Percentiles rank a stretch among this genome's conserved stretches.
phyloP scores from a whole-genome alignment of 2,888 invertebrate genomes.

The Scaptomyza reducta region DNA sequence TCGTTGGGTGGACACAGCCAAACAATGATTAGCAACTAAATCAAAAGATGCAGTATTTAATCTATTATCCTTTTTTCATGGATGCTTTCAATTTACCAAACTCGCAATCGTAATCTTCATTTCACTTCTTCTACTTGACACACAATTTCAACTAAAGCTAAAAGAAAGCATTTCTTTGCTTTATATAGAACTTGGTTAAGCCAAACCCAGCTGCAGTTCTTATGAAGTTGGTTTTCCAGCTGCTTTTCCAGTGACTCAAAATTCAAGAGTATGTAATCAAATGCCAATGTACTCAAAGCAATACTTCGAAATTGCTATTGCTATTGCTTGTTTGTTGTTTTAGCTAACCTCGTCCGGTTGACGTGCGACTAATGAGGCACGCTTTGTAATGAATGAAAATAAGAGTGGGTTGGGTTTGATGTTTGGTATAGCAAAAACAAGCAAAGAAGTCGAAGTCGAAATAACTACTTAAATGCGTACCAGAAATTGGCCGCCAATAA shows the following conservation, averaged over 20 bases:
- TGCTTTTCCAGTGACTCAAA: neutral
- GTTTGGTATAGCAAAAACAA: constrained; percentile 4
- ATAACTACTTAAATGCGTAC: constrained; percentile 49
- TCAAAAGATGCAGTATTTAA: neutral
- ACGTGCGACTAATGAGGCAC: constrained; percentile 63
- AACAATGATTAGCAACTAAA: constrained; percentile 6
- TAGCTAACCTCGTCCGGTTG: constrained; percentile 25
- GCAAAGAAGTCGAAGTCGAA: constrained; percentile 17
- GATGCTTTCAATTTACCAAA: constrained; percentile 4
- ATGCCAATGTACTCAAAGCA: constrained; percentile 30
- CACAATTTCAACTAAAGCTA: neutral
- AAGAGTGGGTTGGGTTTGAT: constrained; percentile 64
- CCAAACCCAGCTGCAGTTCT: neutral
- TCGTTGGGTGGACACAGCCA: neutral
- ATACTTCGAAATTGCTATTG: constrained; percentile 17
- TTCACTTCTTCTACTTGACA: neutral
- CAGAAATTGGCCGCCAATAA: constrained; percentile 67
- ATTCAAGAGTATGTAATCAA: constrained; percentile 6
- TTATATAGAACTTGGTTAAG: constrained; percentile 13
- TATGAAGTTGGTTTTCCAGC: neutral
- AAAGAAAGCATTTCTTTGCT: neutral
- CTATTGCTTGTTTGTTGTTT: neutral
- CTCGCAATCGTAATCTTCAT: constrained; percentile 5
- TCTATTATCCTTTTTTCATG: neutral
- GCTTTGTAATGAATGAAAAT: constrained; percentile 64